Conservation (phyloP, 2,888 invertebrate species). For the Doris montereyensis region DNA sequence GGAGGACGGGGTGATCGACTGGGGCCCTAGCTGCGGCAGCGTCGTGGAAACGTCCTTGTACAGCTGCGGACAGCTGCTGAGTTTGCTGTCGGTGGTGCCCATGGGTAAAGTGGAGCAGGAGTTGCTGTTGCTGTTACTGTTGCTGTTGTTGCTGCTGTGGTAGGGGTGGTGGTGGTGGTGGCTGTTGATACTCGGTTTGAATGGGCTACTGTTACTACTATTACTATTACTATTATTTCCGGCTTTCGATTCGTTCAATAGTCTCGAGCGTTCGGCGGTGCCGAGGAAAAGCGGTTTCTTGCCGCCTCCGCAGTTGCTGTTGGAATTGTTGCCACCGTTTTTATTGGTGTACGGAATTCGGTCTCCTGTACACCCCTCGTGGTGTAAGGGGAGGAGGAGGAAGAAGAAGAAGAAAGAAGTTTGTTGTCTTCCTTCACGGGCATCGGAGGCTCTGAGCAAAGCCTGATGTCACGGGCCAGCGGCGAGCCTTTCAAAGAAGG, state of each 20-base stretch:
- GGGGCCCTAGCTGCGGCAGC: not conserved
- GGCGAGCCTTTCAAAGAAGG: too few relatives aligned
- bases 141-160: constrained; percentile 1
- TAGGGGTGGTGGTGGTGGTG: constrained; percentile 10
- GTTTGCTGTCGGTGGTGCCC: not conserved
- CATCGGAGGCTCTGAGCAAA: constrained; percentile 35
- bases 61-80: constrained; percentile 17
- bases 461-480: not conserved
- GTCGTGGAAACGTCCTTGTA: too few relatives aligned
- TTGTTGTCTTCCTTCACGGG: not conserved
- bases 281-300: too few relatives aligned
- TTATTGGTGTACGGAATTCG: not conserved
- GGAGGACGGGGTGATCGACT: not conserved
- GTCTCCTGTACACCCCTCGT: constrained; percentile 29
- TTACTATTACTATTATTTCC: too few relatives aligned
- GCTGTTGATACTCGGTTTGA: not conserved
- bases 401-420: too few relatives aligned
- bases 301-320: too few relatives aligned
- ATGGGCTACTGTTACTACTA: not conserved
- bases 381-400: not conserved
- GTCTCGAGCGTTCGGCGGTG: too few relatives aligned
- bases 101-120: too few relatives aligned
- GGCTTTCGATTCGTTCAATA: too few relatives aligned
- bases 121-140: not conserved
- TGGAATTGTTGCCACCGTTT: too few relatives aligned